Base-by-base conservation (phyloP, 2,113 vertebrate genomes). In the Bostrychus sinensis region DNA sequence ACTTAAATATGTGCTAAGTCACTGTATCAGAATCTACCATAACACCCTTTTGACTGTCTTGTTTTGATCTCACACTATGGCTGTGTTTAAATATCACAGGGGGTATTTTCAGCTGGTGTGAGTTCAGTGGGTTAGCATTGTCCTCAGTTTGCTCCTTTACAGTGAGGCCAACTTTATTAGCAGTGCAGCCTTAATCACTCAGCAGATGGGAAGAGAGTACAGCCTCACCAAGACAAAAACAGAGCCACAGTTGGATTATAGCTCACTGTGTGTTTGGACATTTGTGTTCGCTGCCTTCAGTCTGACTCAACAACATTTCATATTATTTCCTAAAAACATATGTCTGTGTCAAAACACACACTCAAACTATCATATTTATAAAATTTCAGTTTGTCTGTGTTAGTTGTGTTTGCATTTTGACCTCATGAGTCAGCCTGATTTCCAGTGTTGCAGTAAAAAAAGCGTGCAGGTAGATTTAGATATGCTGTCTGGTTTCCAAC, bases 181-280 rank as follows among this genome's bases (percentile, higher is more conserved):
- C 81, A 39, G 81, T 71, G 56, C 54, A 75, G 65, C 51, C 56
- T 84, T 88, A 87, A 86, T 81, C 73, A 75, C 79, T 66, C 71
- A 69, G 77, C 81, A 88, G 80, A 87, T 82, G 73, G 75, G 71
- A 77, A 79, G 70, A 70, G 73, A 83, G 65, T 66, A 66, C 72
- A 62, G 58, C 68, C 78, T 78, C 84, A 75, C 77, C 56, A 67
- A 77, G 75, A 70, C 72, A 74, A 78, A 84, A 80, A 84, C 77
- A 81, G 78, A 80, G 41, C 69, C 66, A 58, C 58, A 25, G 58
- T 83, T 67, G 76, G 80, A 77, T 82, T 81, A 70, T 32, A 54
- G 55, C 53, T 72, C 13, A 11, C 46, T 43, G 37, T 11, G 50
- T 58, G 34, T n/a, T 17, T 37, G 20, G 19, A 32, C 30, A 50